phyloP scores from a whole-genome alignment of 2,113 vertebrate species.

The Burhinus bistriatus region DNA sequence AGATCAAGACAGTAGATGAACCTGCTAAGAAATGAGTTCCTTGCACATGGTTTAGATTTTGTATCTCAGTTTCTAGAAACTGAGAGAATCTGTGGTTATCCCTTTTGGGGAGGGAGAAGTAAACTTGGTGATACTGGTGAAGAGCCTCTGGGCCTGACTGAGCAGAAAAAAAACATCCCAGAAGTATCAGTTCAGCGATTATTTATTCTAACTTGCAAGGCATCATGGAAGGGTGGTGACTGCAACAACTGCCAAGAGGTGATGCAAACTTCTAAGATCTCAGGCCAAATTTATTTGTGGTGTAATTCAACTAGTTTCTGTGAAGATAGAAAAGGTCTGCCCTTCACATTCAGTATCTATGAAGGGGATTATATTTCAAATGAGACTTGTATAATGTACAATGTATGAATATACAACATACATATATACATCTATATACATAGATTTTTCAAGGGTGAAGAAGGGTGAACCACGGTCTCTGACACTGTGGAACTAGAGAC shows the following conservation, averaged over 20 bases:
- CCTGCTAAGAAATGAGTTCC: background rate
- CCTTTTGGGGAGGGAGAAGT: background rate
- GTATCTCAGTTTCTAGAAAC: background rate
- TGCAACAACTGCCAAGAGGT: background rate
- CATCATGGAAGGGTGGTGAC: background rate
- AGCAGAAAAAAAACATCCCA: background rate
- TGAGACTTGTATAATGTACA: too few relatives aligned
- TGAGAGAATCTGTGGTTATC: background rate
- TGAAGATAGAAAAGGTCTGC: background rate
- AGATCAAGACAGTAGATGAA: background rate
- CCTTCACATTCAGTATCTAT: background rate
- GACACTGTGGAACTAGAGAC: background rate
- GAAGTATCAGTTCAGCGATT: background rate
- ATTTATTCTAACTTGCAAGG: background rate
- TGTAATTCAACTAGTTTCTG: background rate
- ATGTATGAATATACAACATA: background rate
- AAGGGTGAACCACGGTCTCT: background rate
- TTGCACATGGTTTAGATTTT: background rate
- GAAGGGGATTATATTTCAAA: background rate
- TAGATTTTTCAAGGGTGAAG: background rate
- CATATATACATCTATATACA: too few relatives aligned
- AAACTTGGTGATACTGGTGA: background rate
- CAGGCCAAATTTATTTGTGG: background rate
- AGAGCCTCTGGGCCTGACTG: background rate
- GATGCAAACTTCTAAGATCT: background rate